Conservation (phyloP, 2,797 vertebrate species). For the Clarias platycephalus region DNA sequence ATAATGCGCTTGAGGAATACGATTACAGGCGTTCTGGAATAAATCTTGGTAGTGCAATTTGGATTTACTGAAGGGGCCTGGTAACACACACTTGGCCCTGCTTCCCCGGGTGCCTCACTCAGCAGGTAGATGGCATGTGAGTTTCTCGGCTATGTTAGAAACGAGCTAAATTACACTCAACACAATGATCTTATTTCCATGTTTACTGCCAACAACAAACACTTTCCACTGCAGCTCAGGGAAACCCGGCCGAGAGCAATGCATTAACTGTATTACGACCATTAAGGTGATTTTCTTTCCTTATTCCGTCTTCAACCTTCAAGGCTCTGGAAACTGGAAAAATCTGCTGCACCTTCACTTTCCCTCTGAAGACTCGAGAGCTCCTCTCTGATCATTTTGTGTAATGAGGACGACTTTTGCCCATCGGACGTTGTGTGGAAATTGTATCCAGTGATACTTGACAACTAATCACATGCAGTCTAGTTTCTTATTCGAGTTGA, state of each 20-base stretch:
- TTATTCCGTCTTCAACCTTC: constrained; percentile 28
- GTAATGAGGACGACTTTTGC: constrained; percentile 15
- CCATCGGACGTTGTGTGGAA: constrained; percentile 13
- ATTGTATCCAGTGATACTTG: constrained; percentile 11
- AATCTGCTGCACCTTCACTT: constrained; percentile 47
- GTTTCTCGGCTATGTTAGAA: constrained; percentile 34
- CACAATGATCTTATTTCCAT: constrained; percentile 70
- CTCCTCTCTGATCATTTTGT: constrained; percentile 7
- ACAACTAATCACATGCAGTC: constrained; percentile 17
- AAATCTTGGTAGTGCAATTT: constrained; percentile 9
- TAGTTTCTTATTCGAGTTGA: neutral
- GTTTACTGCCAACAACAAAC: constrained; percentile 72
- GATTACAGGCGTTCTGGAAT: constrained; percentile 7
- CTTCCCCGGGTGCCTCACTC: constrained; percentile 28
- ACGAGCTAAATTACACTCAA: constrained; percentile 62
- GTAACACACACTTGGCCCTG: constrained; percentile 3
- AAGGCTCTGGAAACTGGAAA: constrained; percentile 52
- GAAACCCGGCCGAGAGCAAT: constrained; percentile 68
- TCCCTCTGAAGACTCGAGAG: constrained; percentile 24
- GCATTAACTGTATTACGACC: constrained; percentile 59
- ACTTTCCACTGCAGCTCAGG: constrained; percentile 70
- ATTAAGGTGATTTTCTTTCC: constrained; percentile 51
- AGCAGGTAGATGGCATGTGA: constrained; percentile 45
- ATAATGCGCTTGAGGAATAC: neutral
- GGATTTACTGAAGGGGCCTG: constrained; percentile 8